A percentile compares a stretch with the other conserved stretches of the same genome.
phyloP scores from a whole-genome alignment of 2,888 invertebrate genomes.

The Hypolimnas misippus region DNA sequence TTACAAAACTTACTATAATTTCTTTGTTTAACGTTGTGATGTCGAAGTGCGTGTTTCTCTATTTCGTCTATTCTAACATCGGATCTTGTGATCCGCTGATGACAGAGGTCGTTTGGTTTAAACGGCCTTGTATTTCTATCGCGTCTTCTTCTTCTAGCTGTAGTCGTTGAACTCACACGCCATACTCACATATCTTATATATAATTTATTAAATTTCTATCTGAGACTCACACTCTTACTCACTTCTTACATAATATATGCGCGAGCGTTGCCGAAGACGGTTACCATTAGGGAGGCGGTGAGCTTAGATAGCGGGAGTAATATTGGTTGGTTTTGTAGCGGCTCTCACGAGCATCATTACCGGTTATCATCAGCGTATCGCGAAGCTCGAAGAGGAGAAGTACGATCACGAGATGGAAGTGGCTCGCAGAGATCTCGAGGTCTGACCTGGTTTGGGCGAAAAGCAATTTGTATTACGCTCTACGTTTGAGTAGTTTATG shows the following conservation, averaged over 20 bases:
- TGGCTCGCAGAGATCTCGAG: slow-evolving; percentile 97
- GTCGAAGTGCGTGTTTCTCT: slow-evolving; percentile 75
- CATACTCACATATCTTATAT: slow-evolving; percentile 67
- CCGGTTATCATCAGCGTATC: slow-evolving; percentile 93
- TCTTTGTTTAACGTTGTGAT: slow-evolving; percentile 67
- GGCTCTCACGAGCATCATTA: slow-evolving; percentile 87
- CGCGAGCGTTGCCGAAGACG: slow-evolving; percentile 51
- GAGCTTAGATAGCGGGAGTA: slow-evolving; percentile 56
- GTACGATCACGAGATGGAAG: slow-evolving; percentile 99
- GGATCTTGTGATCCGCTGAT: slow-evolving; percentile 61
- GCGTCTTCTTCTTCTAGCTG: slow-evolving; percentile 69
- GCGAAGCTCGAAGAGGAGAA: slow-evolving; percentile 94
- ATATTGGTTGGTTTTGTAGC: slow-evolving; percentile 83
- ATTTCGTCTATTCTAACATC: slow-evolving; percentile 70
- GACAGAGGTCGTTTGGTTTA: slow-evolving; percentile 53
- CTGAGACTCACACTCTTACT: slow-evolving; percentile 68
- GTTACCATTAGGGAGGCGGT: slow-evolving; percentile 46
- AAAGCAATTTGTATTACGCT: slow-evolving; percentile 66
- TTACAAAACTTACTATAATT: slow-evolving; percentile 72
- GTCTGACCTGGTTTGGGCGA: slow-evolving; percentile 86
- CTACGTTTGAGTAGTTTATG: slow-evolving; percentile 78
- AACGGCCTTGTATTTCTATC: slow-evolving; percentile 61
- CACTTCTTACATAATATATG: slow-evolving; percentile 55
- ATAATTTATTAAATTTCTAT: slow-evolving; percentile 54
- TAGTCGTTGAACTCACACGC: slow-evolving; percentile 63